Percentiles rank a stretch among this genome's conserved stretches.
Conservation (phyloP, 92 coral and sea anemone species). For the Nematostella vectensis region DNA sequence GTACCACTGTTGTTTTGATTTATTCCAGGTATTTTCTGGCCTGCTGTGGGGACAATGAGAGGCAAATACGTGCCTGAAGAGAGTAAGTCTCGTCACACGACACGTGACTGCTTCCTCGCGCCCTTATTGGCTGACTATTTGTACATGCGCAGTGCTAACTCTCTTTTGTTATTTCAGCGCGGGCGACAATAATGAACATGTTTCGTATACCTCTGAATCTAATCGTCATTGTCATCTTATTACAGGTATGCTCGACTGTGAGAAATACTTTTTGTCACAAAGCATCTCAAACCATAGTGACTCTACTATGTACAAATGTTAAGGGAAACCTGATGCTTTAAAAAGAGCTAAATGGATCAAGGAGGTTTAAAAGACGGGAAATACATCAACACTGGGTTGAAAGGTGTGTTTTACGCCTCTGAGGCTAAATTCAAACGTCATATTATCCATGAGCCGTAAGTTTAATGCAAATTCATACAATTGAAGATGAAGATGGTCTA, state of each 20-base stretch:
- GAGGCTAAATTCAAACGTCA: too few relatives aligned
- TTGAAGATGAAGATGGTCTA: too few relatives aligned
- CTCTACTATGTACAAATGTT: too few relatives aligned
- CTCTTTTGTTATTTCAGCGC: conserved; percentile 37
- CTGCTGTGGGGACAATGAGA: conserved; percentile 85
- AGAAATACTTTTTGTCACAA: not conserved
- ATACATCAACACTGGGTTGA: too few relatives aligned
- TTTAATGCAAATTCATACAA: too few relatives aligned
- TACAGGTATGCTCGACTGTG: conserved; percentile 48
- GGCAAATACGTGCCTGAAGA: conserved; percentile 93
- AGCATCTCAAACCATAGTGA: not conserved
- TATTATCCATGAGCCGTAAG: too few relatives aligned
- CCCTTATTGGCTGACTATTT: not conserved
- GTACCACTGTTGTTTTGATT: not conserved
- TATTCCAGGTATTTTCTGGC: conserved; percentile 84
- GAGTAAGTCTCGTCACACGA: conserved; percentile 47
- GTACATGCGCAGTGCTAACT: not conserved
- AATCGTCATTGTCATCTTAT: conserved; percentile 70
- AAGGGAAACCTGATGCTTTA: not conserved
- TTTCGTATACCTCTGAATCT: conserved; percentile 89
- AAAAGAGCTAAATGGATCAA: too few relatives aligned
- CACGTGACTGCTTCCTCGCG: not conserved
- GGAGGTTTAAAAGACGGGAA: too few relatives aligned
- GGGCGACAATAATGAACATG: conserved; percentile 94
- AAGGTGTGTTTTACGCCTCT: too few relatives aligned